These are phyloP conservation scores for human (Homo sapiens) DNA, from an alignment of 2,113 vertebrate species.

Conservation along the genomic window GRCh38 chr17:69982001-69982500, in stretches of 20 bases:
- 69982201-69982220: neutral
- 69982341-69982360: neutral
- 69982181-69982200: neutral
- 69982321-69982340: neutral
- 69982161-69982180: neutral
- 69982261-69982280: neutral
- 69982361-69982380: neutral
- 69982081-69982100: neutral
- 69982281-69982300: neutral
- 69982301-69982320: neutral
- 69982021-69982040: neutral
- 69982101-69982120: slow-evolving; percentile 22
- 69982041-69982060: neutral
- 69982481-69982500: neutral
- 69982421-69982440: neutral
- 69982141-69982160: neutral
- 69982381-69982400: neutral
- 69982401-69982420: neutral
- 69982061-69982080: neutral
- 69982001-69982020: neutral
- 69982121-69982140: neutral
- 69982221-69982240: neutral
- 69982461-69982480: neutral
- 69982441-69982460: neutral
- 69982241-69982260: neutral